These are phyloP conservation scores for Colaptes auratus DNA, from an alignment of 2,113 vertebrate genomes.

Conservation along the genomic window DNA sequence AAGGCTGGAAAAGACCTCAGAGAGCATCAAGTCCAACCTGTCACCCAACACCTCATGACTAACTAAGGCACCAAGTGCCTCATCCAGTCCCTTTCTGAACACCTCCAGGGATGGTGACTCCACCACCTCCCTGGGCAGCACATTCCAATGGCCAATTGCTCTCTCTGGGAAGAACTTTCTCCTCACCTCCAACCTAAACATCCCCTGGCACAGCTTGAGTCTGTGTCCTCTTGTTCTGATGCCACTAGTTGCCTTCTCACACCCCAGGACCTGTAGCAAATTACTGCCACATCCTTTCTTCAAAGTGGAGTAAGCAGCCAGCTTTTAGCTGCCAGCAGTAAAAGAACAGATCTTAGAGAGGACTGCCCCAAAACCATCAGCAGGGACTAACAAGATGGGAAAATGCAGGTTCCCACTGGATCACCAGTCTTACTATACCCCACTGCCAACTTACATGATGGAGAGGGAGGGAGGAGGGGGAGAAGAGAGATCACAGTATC, in stretches of 20 bases:
- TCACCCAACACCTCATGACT: too few relatives aligned
- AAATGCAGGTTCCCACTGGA: neutral
- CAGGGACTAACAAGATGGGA: neutral
- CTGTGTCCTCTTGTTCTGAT: too few relatives aligned
- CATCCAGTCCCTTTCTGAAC: too few relatives aligned
- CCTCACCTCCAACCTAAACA: too few relatives aligned
- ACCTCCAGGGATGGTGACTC: too few relatives aligned
- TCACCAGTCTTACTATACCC: neutral
- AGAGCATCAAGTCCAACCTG: too few relatives aligned
- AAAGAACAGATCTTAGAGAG: neutral
- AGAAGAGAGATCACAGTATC: neutral
- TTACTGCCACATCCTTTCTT: neutral
- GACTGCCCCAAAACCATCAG: neutral
- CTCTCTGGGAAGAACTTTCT: too few relatives aligned
- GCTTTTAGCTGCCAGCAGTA: neutral
- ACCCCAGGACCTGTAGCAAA: neutral
- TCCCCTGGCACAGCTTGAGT: too few relatives aligned
- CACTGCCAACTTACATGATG: neutral
- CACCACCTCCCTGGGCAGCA: too few relatives aligned
- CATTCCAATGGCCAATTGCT: too few relatives aligned
- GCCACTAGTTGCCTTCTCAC: neutral
- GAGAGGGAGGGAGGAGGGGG: accelerated
- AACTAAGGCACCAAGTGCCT: too few relatives aligned
- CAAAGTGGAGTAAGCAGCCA: neutral
- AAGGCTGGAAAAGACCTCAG: too few relatives aligned